phyloP scores from a whole-genome alignment of 1,140 invertebrate species.

The Trichomalopsis sarcophagae region DNA sequence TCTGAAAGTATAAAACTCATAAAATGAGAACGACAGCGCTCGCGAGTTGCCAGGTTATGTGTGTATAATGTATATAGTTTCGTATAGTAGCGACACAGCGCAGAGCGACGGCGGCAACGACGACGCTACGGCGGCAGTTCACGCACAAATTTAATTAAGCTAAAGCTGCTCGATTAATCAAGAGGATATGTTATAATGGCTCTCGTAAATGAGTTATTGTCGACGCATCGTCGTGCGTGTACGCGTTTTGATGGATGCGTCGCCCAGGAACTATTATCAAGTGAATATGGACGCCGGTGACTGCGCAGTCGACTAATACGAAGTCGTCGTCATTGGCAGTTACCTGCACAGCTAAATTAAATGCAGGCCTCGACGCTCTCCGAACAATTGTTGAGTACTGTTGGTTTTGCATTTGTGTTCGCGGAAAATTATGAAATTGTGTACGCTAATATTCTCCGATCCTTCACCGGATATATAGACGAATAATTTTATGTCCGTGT shows the following conservation, averaged over 20 bases:
- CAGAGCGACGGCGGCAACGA: not conserved
- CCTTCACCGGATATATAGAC: no score
- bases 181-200: slow-evolving; percentile 12
- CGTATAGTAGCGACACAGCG: no score
- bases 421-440: no score
- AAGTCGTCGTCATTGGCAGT: slow-evolving; percentile 11
- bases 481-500: no score
- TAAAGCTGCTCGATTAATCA: slow-evolving; percentile 22
- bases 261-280: slow-evolving; percentile 7
- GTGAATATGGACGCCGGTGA: not conserved
- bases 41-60: no score
- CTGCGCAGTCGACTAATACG: not conserved
- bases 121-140: not conserved
- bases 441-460: no score
- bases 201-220: slow-evolving; percentile 30
- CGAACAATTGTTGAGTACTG: not conserved
- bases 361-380: not conserved
- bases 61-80: no score
- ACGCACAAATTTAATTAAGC: slow-evolving; percentile 22
- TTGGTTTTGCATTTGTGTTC: no score
- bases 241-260: slow-evolving; percentile 31
- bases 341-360: not conserved
- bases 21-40: no score
- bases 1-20: no score
- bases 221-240: not conserved